Evolutionary conservation across 1,140 invertebrate species (phyloP).

Genomic region (Callitettix versicolor): DNA sequence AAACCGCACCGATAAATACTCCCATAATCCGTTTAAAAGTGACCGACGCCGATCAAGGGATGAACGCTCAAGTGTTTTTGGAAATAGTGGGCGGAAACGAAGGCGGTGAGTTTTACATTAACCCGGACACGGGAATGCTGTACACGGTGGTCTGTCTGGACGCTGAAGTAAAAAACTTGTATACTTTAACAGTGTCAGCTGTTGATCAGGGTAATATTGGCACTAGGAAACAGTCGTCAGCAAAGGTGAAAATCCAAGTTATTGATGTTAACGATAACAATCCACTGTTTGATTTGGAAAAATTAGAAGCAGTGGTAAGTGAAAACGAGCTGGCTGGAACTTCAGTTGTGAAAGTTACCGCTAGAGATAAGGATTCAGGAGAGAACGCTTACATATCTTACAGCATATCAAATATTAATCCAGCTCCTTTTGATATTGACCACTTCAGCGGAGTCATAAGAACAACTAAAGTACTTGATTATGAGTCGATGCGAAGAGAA

Average conservation of each 20-base stretch:
- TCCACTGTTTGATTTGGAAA: conserved; percentile 64
- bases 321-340: conserved; percentile 82
- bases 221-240: conserved; percentile 70
- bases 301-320: conserved; percentile 53
- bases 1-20: conserved; percentile 80
- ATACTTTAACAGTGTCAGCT: conserved; percentile 73
- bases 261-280: conserved; percentile 87
- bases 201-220: conserved; percentile 76
- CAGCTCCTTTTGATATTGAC: conserved; percentile 90
- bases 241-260: conserved; percentile 77
- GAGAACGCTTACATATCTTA: conserved; percentile 93
- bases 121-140: conserved; percentile 75
- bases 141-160: conserved; percentile 61
- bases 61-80: conserved; percentile 73
- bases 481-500: conserved; percentile 74
- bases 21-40: conserved; percentile 78
- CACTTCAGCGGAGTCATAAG: conserved; percentile 81
- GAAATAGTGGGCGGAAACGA: conserved; percentile 66
- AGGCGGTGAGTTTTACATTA: conserved; percentile 65
- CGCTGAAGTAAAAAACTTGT: conserved; percentile 63
- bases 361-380: conserved; percentile 77
- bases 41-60: conserved; percentile 67
- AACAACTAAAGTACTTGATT: conserved; percentile 75
- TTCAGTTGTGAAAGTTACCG: conserved; percentile 67
- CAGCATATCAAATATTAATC: conserved; percentile 76